A percentile compares a stretch with the other conserved stretches of the same genome.
Conservation (phyloP, 2,888 invertebrate species). For the Pseudococcus longispinus region DNA sequence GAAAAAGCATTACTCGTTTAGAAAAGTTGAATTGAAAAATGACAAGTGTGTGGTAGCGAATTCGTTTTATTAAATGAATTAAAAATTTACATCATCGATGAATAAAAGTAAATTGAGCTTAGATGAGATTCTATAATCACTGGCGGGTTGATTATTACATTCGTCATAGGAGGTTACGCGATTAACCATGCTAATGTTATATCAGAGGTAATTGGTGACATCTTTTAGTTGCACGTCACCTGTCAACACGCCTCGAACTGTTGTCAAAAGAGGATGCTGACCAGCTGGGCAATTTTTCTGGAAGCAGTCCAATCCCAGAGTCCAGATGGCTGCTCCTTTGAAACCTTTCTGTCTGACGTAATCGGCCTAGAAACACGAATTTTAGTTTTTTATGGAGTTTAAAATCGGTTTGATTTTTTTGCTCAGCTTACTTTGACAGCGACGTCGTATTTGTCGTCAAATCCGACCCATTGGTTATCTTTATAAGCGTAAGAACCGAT, state of each 20-base stretch:
- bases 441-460: slow-evolving; percentile 89
- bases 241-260: neutral
- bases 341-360: slow-evolving; percentile 94
- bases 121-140: neutral
- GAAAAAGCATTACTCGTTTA: neutral
- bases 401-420: neutral
- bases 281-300: slow-evolving; percentile 87
- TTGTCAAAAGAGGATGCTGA: slow-evolving; percentile 83
- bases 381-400: no score
- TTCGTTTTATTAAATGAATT: neutral
- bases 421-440: slow-evolving; percentile 78
- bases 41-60: neutral
- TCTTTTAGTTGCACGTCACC: neutral
- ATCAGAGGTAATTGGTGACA: slow-evolving; percentile 14
- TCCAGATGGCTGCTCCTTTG: slow-evolving; percentile 97
- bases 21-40: neutral
- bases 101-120: neutral
- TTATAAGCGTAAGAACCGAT: slow-evolving; percentile 94
- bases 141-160: neutral
- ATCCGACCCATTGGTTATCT: slow-evolving; percentile 92
- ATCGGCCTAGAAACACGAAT: slow-evolving; percentile 72
- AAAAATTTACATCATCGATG: neutral
- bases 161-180: neutral
- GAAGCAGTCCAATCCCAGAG: slow-evolving; percentile 95
- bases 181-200: neutral